Evolutionary conservation across 2,888 invertebrate genomes (phyloP).

Genomic region (Drosophila anomalipes): DNA sequence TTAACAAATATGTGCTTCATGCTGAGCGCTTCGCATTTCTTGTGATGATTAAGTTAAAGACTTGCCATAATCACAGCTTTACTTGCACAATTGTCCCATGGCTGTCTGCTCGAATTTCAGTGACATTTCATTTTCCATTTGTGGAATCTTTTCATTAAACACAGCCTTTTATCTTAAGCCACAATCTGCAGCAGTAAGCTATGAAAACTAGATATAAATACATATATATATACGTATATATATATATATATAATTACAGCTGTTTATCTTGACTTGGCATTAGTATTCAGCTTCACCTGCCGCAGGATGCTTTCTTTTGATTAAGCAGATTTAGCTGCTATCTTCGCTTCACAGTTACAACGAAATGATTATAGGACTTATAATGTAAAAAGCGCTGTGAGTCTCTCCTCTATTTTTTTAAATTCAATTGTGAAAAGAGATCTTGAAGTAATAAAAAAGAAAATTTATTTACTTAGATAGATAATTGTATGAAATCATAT

Average conservation of each 20-base stretch:
- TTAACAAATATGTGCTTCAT: conserved; percentile 30
- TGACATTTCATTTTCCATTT: conserved; percentile 36
- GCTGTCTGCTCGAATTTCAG: conserved; percentile 4
- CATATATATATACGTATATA: background rate
- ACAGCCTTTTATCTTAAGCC: background rate
- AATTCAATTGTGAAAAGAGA: background rate
- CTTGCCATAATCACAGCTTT: conserved; percentile 13
- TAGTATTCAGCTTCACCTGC: background rate
- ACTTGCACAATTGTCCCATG: conserved; percentile 15
- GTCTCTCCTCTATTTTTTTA: too few species aligned
- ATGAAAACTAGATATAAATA: background rate
- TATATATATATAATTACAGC: background rate
- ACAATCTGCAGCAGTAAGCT: background rate
- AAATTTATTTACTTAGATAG: background rate
- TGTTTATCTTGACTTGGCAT: background rate
- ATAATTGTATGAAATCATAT: background rate
- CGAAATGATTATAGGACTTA: too few species aligned
- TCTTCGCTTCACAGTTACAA: background rate
- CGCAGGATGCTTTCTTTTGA: background rate
- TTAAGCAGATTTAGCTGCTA: background rate
- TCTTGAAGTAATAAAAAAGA: background rate
- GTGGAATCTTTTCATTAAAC: conserved; percentile 2
- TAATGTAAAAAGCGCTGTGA: too few species aligned
- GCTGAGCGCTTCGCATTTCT: conserved; percentile 23
- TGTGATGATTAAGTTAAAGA: conserved; percentile 17